Percentiles rank a stretch among this genome's conserved stretches.
Conservation (phyloP, 2,113 vertebrate species). For the Noctilio leporinus region DNA sequence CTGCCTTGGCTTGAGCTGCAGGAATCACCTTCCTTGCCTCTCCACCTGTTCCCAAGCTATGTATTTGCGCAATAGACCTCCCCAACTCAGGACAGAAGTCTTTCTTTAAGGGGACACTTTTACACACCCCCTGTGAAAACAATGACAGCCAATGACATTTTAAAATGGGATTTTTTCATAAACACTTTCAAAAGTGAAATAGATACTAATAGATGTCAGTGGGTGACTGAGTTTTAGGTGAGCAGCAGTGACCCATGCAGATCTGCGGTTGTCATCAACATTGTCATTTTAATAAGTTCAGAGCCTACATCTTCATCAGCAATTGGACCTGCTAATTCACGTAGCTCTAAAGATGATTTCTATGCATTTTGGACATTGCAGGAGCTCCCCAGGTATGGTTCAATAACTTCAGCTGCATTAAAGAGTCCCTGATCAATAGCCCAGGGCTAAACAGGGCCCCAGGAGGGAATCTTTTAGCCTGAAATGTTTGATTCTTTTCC, state of each 20-base stretch:
- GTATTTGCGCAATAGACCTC: not conserved
- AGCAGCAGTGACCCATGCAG: not conserved
- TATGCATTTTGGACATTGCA: not conserved
- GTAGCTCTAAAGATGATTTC: not conserved
- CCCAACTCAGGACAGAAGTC: not conserved
- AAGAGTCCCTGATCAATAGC: constrained; percentile 45
- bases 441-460: constrained; percentile 25
- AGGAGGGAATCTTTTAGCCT: constrained; percentile 40
- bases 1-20: too few relatives aligned
- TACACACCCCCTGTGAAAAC: not conserved
- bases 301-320: not conserved
- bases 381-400: not conserved
- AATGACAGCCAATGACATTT: not conserved
- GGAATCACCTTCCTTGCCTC: not conserved
- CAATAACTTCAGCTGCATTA: not conserved
- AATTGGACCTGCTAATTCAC: not conserved
- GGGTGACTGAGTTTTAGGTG: not conserved
- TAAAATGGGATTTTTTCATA: not conserved
- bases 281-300: not conserved
- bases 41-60: not conserved
- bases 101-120: not conserved
- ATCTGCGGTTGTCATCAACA: not conserved
- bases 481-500: constrained; percentile 49
- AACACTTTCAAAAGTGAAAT: not conserved
- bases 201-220: not conserved